Evolutionary conservation across 2,888 invertebrate genomes (phyloP).

Genomic region (Ctenicera cuprea): DNA sequence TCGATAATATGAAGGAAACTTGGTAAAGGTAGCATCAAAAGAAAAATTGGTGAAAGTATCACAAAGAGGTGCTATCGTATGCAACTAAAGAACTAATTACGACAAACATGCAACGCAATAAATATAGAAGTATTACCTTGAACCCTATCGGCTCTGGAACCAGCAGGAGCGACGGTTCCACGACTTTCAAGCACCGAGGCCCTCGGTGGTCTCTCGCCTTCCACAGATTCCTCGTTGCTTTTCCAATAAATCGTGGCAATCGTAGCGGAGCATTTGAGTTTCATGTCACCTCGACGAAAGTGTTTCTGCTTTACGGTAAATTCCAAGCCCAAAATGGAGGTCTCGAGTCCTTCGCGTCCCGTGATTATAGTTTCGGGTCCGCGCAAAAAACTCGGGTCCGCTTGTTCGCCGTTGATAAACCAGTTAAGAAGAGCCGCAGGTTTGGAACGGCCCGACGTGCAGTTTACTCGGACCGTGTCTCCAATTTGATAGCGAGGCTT

Average conservation of each 20-base stretch:
- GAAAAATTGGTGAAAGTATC: not conserved
- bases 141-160: constrained; percentile 85
- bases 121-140: constrained; percentile 75
- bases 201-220: constrained; percentile 84
- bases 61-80: constrained; percentile 1
- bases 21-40: no score
- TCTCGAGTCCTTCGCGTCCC: constrained; percentile 83
- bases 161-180: constrained; percentile 77
- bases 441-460: constrained; percentile 88
- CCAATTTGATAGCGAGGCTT: constrained; percentile 88
- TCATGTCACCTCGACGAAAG: constrained; percentile 90
- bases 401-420: constrained; percentile 91
- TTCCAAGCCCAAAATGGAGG: constrained; percentile 85
- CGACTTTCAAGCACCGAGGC: constrained; percentile 86
- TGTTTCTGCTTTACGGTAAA: constrained; percentile 88
- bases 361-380: constrained; percentile 75
- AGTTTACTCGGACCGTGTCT: constrained; percentile 88
- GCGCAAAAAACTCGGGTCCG: constrained; percentile 71
- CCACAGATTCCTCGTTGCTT: constrained; percentile 91
- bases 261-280: constrained; percentile 91
- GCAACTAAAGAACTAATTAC: constrained; percentile 23
- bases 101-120: constrained; percentile 22
- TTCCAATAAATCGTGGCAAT: constrained; percentile 91
- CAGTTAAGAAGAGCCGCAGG: constrained; percentile 89
- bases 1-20: no score